A percentile compares a stretch with the other conserved stretches of the same genome.
phyloP scores from a whole-genome alignment of 2,888 invertebrate genomes.

The Diarsia mendica region DNA sequence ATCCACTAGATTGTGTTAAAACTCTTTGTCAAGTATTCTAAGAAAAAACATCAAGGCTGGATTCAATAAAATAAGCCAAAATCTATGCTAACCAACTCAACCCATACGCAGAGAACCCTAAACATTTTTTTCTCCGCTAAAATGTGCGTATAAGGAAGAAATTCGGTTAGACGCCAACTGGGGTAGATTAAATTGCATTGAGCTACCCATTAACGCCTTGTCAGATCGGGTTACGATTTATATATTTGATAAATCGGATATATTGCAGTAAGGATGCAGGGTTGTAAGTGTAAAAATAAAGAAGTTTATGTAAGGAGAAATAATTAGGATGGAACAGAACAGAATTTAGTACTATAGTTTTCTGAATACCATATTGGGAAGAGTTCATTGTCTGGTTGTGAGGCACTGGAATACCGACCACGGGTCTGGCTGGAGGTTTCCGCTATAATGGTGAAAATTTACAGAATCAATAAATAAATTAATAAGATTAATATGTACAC shows the following conservation, averaged over 20 bases:
- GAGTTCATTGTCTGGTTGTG: too few species aligned
- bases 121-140: slow-evolving; percentile 62
- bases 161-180: slow-evolving; percentile 82
- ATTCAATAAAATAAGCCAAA: not conserved
- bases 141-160: slow-evolving; percentile 75
- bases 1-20: too few species aligned
- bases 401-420: too few species aligned
- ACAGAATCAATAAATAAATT: too few species aligned
- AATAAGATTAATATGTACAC: too few species aligned
- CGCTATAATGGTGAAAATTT: too few species aligned
- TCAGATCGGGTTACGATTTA: slow-evolving; percentile 89
- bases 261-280: slow-evolving; percentile 70
- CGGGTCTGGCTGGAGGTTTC: too few species aligned
- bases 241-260: slow-evolving; percentile 87
- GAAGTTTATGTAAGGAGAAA: not conserved
- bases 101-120: slow-evolving; percentile 42
- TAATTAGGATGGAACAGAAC: not conserved
- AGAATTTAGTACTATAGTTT: too few species aligned
- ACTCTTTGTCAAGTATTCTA: not conserved
- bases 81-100: slow-evolving; percentile 32
- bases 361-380: too few species aligned
- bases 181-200: slow-evolving; percentile 90
- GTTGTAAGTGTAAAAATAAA: slow-evolving; percentile 18
- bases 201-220: slow-evolving; percentile 90
- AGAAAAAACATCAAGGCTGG: not conserved